These are phyloP conservation scores for Agapetus fuscipes DNA, from an alignment of 2,888 invertebrate genomes.

Conservation along the genomic window DNA sequence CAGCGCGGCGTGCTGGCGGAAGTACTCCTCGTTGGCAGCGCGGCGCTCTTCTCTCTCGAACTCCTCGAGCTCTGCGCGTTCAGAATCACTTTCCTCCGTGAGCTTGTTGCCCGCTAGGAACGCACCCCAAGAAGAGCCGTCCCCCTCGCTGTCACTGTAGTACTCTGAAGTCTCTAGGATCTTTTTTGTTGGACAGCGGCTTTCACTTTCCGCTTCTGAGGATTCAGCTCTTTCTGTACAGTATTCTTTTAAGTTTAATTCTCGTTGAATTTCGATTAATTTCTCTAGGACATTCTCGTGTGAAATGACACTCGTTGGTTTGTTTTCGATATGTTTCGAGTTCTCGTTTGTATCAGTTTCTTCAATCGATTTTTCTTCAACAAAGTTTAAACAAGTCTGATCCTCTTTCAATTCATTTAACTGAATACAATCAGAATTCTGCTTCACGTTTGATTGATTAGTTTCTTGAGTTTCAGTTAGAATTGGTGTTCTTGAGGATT, in stretches of 20 bases:
- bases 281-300: slow-evolving; percentile 2
- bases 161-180: not conserved
- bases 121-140: not conserved
- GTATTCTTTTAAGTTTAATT: slow-evolving; percentile 8
- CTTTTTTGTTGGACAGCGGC: slow-evolving; percentile 4
- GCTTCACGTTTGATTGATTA: too few species aligned
- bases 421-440: too few species aligned
- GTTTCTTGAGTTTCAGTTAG: too few species aligned
- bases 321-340: slow-evolving; percentile 5
- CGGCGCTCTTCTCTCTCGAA: slow-evolving; percentile 19
- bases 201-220: not conserved
- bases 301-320: not conserved
- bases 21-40: slow-evolving; percentile 19
- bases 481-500: too few species aligned
- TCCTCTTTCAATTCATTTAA: too few species aligned
- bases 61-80: slow-evolving; percentile 11
- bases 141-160: not conserved
- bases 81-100: not conserved
- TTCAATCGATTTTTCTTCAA: too few species aligned
- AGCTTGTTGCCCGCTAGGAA: not conserved
- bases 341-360: slow-evolving; percentile 27
- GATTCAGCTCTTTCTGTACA: not conserved
- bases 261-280: slow-evolving; percentile 1
- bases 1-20: slow-evolving; percentile 6
- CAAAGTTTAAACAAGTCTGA: too few species aligned